Percentiles rank a stretch among this genome's conserved stretches.
These are phyloP conservation scores for Smithornis capensis DNA, from an alignment of 2,113 vertebrate genomes.

Conservation along the genomic window DNA sequence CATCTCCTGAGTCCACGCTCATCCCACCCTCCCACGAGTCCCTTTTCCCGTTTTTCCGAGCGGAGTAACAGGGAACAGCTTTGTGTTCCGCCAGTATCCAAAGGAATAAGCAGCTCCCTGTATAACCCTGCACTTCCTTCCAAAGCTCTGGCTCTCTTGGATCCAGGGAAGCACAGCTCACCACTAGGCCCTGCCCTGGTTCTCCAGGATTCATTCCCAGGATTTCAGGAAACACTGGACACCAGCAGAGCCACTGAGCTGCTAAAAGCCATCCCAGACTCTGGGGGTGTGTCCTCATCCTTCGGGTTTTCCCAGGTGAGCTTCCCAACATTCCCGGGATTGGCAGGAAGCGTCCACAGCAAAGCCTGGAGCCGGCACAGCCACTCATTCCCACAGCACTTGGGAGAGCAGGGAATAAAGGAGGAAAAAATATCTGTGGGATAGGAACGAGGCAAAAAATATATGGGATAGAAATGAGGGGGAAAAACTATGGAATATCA, in stretches of 20 bases:
- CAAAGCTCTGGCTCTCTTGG: no score
- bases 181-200: no score
- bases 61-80: no score
- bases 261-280: neutral
- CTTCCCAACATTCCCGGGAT: neutral
- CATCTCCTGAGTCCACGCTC: no score
- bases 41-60: no score
- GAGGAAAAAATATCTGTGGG: fast-evolving
- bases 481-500: fast-evolving
- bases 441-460: neutral
- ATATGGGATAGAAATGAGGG: fast-evolving
- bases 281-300: neutral
- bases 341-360: neutral
- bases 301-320: neutral
- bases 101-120: no score
- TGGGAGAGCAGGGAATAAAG: neutral
- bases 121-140: no score
- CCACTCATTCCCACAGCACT: neutral
- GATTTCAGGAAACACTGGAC: no score
- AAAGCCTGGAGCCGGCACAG: neutral
- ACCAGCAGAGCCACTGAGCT: fast-evolving
- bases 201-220: no score
- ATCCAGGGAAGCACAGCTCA: no score
- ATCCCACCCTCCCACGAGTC: no score
- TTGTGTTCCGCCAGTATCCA: no score